phyloP scores from a whole-genome alignment of 2,113 vertebrate genomes.

The Gymnogyps californianus region DNA sequence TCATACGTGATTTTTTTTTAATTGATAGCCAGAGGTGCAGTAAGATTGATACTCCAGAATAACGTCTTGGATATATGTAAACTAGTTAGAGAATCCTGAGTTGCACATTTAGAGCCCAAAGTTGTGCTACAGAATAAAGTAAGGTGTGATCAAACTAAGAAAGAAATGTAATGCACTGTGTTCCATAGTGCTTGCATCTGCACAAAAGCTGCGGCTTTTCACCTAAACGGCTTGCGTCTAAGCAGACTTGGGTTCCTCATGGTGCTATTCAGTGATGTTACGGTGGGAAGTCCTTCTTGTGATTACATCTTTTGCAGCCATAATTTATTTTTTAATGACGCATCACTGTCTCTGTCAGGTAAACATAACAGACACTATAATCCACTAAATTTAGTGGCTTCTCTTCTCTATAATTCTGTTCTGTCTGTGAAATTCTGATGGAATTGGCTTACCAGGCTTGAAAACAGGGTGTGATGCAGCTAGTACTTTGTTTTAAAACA shows the following conservation, averaged over 20 bases:
- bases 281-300: neutral
- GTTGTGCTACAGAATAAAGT: neutral
- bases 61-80: accelerated
- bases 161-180: neutral
- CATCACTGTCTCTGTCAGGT: neutral
- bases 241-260: accelerated
- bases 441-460: neutral
- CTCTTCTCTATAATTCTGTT: neutral
- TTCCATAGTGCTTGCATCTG: neutral
- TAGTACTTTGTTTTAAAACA: neutral
- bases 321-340: neutral
- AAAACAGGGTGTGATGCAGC: neutral
- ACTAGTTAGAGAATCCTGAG: neutral
- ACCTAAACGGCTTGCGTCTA: neutral
- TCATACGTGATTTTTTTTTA: accelerated
- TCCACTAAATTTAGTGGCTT: neutral
- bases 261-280: neutral
- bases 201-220: neutral
- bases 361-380: neutral
- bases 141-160: neutral
- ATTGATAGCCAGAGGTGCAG: neutral
- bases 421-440: neutral
- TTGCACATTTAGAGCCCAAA: neutral
- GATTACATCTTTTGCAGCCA: neutral
- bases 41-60: neutral